Evolutionary conservation across 1,140 invertebrate genomes (phyloP).

Genomic region (Cotesia chilonis): DNA sequence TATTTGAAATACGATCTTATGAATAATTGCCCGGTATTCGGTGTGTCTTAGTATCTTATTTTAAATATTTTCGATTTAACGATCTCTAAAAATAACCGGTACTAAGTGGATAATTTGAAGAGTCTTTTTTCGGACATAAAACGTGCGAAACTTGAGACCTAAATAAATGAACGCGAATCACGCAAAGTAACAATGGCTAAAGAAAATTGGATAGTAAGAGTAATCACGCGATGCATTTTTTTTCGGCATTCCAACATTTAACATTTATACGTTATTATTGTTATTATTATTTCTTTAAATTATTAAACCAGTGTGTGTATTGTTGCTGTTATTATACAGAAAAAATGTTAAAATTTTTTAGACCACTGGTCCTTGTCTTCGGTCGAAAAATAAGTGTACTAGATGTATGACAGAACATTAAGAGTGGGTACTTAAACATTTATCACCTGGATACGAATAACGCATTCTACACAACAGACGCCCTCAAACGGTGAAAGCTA

Average conservation of each 20-base stretch:
- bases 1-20: slow-evolving; percentile 10
- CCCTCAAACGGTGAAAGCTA: slow-evolving; percentile 33
- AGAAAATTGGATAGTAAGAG: too few relatives aligned
- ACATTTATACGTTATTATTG: slow-evolving; percentile 15
- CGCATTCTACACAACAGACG: slow-evolving; percentile 2
- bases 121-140: slow-evolving; percentile 6
- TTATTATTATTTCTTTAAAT: background rate
- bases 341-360: too few relatives aligned
- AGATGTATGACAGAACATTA: background rate
- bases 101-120: slow-evolving; percentile 27
- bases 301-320: too few relatives aligned
- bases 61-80: slow-evolving; percentile 21
- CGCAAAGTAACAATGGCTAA: too few relatives aligned
- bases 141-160: slow-evolving; percentile 11
- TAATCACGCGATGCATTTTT: slow-evolving; percentile 32
- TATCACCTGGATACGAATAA: slow-evolving; percentile 4
- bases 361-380: too few relatives aligned
- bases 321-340: too few relatives aligned
- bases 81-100: slow-evolving; percentile 31
- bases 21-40: background rate
- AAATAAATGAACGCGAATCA: slow-evolving; percentile 35
- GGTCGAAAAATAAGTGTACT: too few relatives aligned
- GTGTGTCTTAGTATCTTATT: slow-evolving; percentile 1
- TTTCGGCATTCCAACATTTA: slow-evolving; percentile 1
- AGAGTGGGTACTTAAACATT: too few relatives aligned